Percentiles rank a stretch among this genome's conserved stretches.
Evolutionary conservation across 2,113 vertebrate species (phyloP).

Genomic region (Orycteropus afer): DNA sequence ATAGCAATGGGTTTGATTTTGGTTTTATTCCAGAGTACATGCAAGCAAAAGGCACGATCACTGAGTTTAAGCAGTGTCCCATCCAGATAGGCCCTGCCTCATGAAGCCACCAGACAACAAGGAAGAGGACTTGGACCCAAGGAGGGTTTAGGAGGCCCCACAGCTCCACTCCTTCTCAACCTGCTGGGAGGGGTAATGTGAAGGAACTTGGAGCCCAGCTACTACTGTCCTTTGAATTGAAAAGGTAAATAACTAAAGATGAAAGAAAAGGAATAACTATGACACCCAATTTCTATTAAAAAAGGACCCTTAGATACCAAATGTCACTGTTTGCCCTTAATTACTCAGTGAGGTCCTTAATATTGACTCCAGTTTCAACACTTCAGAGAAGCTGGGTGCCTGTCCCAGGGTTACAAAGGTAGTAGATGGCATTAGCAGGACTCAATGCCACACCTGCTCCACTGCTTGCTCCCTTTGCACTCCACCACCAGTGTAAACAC

Average conservation of each 20-base stretch:
- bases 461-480: background rate
- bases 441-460: too few relatives aligned
- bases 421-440: background rate
- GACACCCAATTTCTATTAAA: background rate
- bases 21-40: accelerated
- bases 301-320: background rate
- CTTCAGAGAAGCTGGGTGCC: background rate
- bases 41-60: background rate
- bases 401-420: background rate
- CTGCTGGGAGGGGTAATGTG: accelerated
- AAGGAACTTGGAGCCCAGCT: too few relatives aligned
- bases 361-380: background rate
- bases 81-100: background rate
- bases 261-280: background rate
- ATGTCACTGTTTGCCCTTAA: too few relatives aligned
- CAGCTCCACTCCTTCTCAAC: background rate
- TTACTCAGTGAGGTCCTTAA: background rate
- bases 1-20: too few relatives aligned
- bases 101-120: background rate
- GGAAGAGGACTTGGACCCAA: background rate
- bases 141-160: background rate
- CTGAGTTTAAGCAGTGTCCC: accelerated
- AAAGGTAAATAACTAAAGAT: background rate
- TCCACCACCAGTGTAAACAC: background rate
- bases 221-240: background rate